phyloP scores from a whole-genome alignment of 30 jellyfish, hydroid and myxozoan species.

The Aurelia aurita region DNA sequence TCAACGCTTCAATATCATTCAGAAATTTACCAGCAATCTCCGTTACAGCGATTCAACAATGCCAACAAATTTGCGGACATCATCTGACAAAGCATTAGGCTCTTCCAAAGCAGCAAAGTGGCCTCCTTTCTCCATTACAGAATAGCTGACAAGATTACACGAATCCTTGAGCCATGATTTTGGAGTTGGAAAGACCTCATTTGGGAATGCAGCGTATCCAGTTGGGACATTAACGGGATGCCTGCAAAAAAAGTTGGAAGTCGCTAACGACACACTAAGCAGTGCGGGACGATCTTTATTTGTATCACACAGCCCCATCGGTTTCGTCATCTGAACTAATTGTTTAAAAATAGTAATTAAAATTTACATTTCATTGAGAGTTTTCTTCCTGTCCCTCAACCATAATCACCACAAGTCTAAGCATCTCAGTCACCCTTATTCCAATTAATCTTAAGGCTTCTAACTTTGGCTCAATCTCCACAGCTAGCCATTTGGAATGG shows the following conservation, averaged over 20 bases:
- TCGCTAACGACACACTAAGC: too few relatives aligned
- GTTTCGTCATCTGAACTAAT: too few relatives aligned
- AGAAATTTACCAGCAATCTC: not conserved
- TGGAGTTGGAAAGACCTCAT: slow-evolving; percentile 46
- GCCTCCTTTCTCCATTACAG: slow-evolving; percentile 61
- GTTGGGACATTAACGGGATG: slow-evolving; percentile 48
- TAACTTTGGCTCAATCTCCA: too few relatives aligned
- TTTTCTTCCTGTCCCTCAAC: too few relatives aligned
- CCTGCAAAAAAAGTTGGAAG: not conserved
- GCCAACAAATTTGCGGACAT: slow-evolving; percentile 51
- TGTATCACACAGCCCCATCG: too few relatives aligned
- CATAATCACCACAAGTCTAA: too few relatives aligned
- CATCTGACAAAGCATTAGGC: slow-evolving; percentile 63
- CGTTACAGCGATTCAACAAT: slow-evolving; percentile 47
- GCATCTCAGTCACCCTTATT: too few relatives aligned
- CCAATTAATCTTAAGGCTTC: too few relatives aligned
- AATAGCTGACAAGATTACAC: slow-evolving; percentile 52
- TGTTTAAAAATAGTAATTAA: too few relatives aligned
- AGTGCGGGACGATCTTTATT: too few relatives aligned
- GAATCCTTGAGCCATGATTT: slow-evolving; percentile 42
- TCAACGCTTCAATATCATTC: not conserved
- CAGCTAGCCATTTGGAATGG: too few relatives aligned
- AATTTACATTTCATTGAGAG: too few relatives aligned
- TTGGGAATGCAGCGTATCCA: slow-evolving; percentile 66
- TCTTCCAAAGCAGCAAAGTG: slow-evolving; percentile 79